These are phyloP conservation scores for Spilogale gracilis DNA, from an alignment of 2,113 vertebrate genomes.

Conservation along the genomic window DNA sequence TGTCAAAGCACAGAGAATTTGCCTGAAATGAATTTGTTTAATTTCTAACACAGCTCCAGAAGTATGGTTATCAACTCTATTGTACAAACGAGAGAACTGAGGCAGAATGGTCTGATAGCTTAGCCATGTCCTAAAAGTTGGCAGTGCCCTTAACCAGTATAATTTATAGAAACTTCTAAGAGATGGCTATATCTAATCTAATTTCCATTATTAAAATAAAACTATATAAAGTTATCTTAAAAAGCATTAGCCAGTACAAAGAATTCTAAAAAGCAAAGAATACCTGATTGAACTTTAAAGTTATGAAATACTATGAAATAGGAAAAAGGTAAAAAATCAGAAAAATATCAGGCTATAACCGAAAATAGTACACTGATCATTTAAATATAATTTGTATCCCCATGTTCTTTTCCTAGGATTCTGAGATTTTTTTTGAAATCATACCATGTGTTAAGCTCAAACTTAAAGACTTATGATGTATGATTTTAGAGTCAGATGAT, in stretches of 20 bases:
- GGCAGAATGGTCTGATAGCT: background rate
- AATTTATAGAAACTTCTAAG: background rate
- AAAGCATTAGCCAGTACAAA: background rate
- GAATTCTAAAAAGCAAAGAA: background rate
- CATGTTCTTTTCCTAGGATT: background rate
- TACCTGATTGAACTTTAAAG: background rate
- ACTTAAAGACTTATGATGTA: background rate
- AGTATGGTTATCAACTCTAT: background rate
- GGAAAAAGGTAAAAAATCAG: background rate
- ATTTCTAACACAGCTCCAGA: background rate
- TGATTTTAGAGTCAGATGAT: conserved; percentile 33
- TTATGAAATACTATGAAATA: background rate
- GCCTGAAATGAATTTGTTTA: background rate
- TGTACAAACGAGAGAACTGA: background rate
- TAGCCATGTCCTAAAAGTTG: background rate
- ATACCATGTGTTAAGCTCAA: background rate
- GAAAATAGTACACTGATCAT: background rate
- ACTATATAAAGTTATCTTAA: background rate
- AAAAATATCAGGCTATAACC: conserved; percentile 39
- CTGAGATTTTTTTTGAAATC: background rate
- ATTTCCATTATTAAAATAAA: conserved; percentile 50
- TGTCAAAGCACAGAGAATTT: background rate
- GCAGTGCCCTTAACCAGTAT: background rate
- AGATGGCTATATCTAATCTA: background rate
- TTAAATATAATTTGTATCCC: conserved; percentile 44